Evolutionary conservation across 2,797 vertebrate genomes (phyloP).

Genomic region (Amblyopsis hoosieri): DNA sequence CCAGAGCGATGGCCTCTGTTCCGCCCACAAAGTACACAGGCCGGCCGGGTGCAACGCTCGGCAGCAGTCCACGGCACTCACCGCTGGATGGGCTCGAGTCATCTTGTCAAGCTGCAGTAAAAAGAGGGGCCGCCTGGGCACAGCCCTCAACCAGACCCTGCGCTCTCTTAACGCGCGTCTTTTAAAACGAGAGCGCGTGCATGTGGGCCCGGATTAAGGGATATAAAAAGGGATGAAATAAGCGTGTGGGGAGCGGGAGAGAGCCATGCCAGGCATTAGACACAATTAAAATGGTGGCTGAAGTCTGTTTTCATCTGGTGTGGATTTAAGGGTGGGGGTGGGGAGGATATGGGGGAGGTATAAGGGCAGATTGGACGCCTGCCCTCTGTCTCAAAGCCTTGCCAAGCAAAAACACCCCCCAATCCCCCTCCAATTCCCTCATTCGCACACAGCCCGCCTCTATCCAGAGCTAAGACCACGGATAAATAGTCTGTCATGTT

Average conservation of each 20-base stretch:
- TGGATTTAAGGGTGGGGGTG: slow-evolving; percentile 44
- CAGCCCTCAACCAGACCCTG: too few species aligned
- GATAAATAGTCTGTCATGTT: slow-evolving; percentile 60
- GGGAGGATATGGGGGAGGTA: not conserved
- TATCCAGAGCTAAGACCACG: slow-evolving; percentile 39
- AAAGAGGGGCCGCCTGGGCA: slow-evolving; percentile 30
- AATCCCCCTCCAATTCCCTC: slow-evolving; percentile 7
- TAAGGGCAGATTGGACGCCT: slow-evolving; percentile 23
- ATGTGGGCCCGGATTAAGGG: slow-evolving; percentile 60
- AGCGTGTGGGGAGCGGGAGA: slow-evolving; percentile 30
- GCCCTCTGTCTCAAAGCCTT: slow-evolving; percentile 32
- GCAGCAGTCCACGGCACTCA: slow-evolving; percentile 16
- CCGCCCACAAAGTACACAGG: slow-evolving; percentile 13
- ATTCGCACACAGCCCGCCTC: slow-evolving; percentile 8
- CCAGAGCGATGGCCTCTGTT: slow-evolving; percentile 28
- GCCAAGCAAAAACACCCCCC: slow-evolving; percentile 28
- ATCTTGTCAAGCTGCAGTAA: slow-evolving; percentile 54
- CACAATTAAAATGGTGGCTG: slow-evolving; percentile 65
- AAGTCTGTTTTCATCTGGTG: slow-evolving; percentile 55
- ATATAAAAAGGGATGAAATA: slow-evolving; percentile 53
- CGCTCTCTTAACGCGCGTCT: slow-evolving; percentile 44
- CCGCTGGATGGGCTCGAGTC: slow-evolving; percentile 40
- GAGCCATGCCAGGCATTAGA: slow-evolving; percentile 53
- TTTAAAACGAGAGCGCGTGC: slow-evolving; percentile 57
- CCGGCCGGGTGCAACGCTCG: slow-evolving; percentile 34